Base-by-base conservation (phyloP, 2,113 vertebrate species). In the Heloderma charlesbogerti region DNA sequence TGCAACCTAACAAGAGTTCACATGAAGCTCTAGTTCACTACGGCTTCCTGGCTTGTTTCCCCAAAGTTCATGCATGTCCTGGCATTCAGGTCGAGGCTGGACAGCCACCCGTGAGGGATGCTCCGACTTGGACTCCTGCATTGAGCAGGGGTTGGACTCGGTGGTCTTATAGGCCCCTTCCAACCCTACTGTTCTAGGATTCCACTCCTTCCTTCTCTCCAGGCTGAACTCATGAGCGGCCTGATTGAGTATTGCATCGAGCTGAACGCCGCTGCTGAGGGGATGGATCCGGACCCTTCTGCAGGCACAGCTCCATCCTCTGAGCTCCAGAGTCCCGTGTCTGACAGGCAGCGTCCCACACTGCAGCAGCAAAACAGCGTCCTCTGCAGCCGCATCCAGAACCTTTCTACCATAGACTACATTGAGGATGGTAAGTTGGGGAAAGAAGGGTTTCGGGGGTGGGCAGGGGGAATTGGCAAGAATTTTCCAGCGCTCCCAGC, bases 241-340 rank as follows among this genome's bases (percentile, higher is more conserved):
- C 97, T 99, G 91, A 99, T 99, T 2, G 98, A 99, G 95, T 99
- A 98, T 95, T 99, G 98, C 69, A 98, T 99, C 71, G 98, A 99
- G 96, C 97, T 99, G 91, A 97, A 94, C 90, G 95, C 96, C 34
- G 91, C 96, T 0, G 51, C 67, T 0, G 98, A 96, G 63, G 82
- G 94, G 0, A 90, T 95, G 0, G 48, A 60, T 0, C 98, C 96
- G 31, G 82, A 94, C 0, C 95, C 89, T 1, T 3, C 45, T 66
- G 15, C 43, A 66, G 71, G 78, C 7, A 0, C 92, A 0, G 60
- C 95, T 0, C 95, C 96, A 1, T 40, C 87, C 2, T 1, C 54
- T 3, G 34, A 79, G 48, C 1, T 91, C 63, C 78, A 5, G 0
- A 69, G 37, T 0, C 31, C 85, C 0, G 40, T 86, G 0, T 8